Evolutionary conservation across 2,888 invertebrate genomes (phyloP).

Genomic region (Gari tellinella): DNA sequence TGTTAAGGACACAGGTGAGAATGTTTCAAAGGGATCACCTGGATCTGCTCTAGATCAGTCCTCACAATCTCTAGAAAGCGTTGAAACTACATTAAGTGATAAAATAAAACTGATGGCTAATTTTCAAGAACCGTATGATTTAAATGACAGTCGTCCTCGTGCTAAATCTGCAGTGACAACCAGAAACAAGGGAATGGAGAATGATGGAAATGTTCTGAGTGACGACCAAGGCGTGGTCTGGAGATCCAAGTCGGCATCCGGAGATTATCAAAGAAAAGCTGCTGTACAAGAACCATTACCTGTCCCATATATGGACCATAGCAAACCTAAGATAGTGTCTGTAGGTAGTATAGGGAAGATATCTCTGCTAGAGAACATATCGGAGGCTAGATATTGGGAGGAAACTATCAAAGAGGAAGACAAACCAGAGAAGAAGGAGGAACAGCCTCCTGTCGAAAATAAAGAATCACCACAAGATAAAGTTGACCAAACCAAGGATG

Average conservation of each 20-base stretch:
- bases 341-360: conserved; percentile 76
- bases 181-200: too few species aligned
- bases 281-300: conserved; percentile 55
- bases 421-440: neutral
- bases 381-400: conserved; percentile 72
- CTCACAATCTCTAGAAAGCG: conserved; percentile 32
- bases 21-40: neutral
- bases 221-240: neutral
- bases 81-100: conserved; percentile 45
- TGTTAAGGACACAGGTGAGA: neutral
- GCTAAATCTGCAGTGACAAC: conserved; percentile 6
- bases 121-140: conserved; percentile 8
- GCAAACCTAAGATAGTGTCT: conserved; percentile 67
- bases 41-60: conserved; percentile 4
- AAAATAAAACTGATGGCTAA: conserved; percentile 29
- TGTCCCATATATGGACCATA: conserved; percentile 71
- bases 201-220: neutral
- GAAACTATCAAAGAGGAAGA: conserved; percentile 41
- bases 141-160: conserved; percentile 19
- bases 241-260: conserved; percentile 8
- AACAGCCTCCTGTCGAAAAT: neutral
- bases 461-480: conserved; percentile 2
- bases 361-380: conserved; percentile 70
- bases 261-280: neutral
- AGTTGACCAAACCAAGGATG: neutral